Conservation (phyloP, 2,797 vertebrate species). For the Phrynocephalus forsythii region DNA sequence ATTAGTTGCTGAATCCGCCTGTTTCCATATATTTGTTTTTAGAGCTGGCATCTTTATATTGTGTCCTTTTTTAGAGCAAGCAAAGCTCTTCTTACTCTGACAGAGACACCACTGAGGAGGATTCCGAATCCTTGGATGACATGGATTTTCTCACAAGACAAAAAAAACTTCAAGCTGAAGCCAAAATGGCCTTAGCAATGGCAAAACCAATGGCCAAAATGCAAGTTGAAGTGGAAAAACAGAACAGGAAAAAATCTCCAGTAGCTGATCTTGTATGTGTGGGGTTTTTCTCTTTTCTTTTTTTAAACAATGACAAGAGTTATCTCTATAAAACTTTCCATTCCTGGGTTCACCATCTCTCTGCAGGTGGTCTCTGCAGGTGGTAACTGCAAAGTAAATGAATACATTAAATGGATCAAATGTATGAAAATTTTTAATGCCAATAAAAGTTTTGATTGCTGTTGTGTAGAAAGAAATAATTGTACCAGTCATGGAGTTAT, state of each 20-base stretch:
- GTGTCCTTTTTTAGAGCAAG: constrained; percentile 87
- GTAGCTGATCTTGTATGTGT: constrained; percentile 94
- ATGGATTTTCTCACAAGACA: constrained; percentile 98
- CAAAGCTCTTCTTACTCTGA: constrained; percentile 98
- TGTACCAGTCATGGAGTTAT: neutral
- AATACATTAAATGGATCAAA: neutral
- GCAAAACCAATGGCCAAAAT: constrained; percentile 99
- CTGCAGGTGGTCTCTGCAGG: neutral
- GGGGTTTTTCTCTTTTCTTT: too few species aligned
- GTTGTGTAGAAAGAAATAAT: neutral
- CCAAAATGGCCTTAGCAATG: constrained; percentile 97
- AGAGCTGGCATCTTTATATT: neutral
- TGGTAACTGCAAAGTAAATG: neutral
- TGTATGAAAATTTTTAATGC: neutral
- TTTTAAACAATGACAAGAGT: neutral
- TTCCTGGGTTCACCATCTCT: neutral
- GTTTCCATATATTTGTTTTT: neutral
- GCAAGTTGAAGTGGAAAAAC: constrained; percentile 99
- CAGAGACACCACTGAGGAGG: constrained; percentile 96
- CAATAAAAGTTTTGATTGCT: neutral
- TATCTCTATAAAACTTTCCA: neutral
- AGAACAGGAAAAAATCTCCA: constrained; percentile 98
- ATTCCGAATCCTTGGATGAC: constrained; percentile 96
- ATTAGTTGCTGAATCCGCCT: neutral
- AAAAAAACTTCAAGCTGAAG: constrained; percentile 97